These are phyloP conservation scores for Melanotaenia duboulayi DNA, from an alignment of 2,113 vertebrate genomes.

Conservation along the genomic window DNA sequence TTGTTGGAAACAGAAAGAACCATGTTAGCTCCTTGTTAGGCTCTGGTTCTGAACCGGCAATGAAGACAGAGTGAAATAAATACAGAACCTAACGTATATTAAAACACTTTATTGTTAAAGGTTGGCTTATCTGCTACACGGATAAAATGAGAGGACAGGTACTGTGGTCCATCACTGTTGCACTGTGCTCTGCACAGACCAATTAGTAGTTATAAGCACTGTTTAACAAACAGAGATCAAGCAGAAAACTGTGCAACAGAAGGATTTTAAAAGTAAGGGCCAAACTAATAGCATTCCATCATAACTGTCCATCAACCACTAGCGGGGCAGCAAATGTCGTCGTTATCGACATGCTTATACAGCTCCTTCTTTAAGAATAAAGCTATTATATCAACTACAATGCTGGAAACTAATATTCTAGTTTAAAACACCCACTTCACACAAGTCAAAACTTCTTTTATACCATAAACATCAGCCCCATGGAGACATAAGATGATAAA, in stretches of 20 bases:
- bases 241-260: conserved; percentile 24
- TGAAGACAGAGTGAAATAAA: no score
- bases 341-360: background rate
- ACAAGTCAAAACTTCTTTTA: conserved; percentile 4
- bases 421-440: background rate
- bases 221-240: conserved; percentile 18
- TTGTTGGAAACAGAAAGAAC: no score
- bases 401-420: background rate
- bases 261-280: background rate
- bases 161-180: background rate
- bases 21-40: no score
- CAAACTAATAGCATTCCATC: background rate
- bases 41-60: no score
- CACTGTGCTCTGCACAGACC: background rate
- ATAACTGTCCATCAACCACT: conserved; percentile 5
- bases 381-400: background rate
- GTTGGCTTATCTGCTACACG: background rate
- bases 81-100: no score
- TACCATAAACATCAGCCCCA: background rate
- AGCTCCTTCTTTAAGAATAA: background rate
- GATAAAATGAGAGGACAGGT: background rate
- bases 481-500: conserved; percentile 2
- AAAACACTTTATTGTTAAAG: no score
- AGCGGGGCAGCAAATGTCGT: background rate
- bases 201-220: conserved; percentile 27